phyloP scores from a whole-genome alignment of 2,797 vertebrate species.

The Lithobates sylvaticus region DNA sequence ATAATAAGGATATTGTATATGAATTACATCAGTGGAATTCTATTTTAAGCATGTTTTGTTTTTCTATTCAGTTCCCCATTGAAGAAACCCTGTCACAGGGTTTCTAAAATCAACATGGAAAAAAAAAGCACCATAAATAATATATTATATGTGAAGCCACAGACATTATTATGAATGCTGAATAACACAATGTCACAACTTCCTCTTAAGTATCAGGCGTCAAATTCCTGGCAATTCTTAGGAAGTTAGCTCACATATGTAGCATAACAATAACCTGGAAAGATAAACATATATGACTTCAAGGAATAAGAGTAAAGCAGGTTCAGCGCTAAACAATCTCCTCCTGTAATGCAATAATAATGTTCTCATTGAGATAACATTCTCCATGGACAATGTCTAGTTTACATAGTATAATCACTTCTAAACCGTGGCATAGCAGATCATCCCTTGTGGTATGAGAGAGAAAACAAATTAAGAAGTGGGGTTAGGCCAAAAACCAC shows the following conservation, averaged over 20 bases:
- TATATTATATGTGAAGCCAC: background rate
- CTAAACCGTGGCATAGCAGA: background rate
- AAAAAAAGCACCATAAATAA: background rate
- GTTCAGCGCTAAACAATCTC: background rate
- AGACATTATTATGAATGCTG: background rate
- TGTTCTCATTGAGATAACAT: slow-evolving; percentile 13
- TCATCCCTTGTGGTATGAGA: background rate
- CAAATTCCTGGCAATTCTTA: slow-evolving; percentile 18
- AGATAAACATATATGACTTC: slow-evolving; percentile 25
- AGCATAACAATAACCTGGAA: slow-evolving; percentile 30
- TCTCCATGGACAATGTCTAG: slow-evolving; percentile 8
- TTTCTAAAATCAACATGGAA: slow-evolving; percentile 17
- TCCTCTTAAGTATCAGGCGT: background rate
- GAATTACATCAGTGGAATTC: too few species aligned
- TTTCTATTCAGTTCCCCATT: slow-evolving; percentile 13
- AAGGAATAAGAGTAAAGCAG: background rate
- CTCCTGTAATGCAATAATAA: slow-evolving; percentile 16
- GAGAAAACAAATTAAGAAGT: slow-evolving; percentile 14
- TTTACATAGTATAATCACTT: slow-evolving; percentile 19
- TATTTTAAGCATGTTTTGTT: too few species aligned
- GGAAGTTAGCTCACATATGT: slow-evolving; percentile 22
- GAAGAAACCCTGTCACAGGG: background rate
- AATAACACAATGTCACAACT: slow-evolving; percentile 1
- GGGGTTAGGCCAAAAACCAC: background rate
- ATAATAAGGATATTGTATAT: too few species aligned